A percentile compares a stretch with the other conserved stretches of the same genome.
These are phyloP conservation scores for Chelonia mydas DNA, from an alignment of 2,797 vertebrate genomes.

Conservation along the genomic window DNA sequence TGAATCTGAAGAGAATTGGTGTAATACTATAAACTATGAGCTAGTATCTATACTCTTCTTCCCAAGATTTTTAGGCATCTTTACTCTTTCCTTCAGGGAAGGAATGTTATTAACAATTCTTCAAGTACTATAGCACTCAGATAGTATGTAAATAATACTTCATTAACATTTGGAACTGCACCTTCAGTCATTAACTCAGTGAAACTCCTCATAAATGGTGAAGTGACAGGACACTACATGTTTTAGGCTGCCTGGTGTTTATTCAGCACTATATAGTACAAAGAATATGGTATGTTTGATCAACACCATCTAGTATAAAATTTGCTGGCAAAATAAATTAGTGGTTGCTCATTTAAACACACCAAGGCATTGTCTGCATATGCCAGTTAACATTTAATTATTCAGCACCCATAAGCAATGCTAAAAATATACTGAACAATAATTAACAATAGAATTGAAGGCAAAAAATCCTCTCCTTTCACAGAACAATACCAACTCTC, in stretches of 20 bases:
- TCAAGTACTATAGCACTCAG: neutral
- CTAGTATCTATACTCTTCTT: neutral
- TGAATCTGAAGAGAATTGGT: neutral
- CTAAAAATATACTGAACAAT: neutral
- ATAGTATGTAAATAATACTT: conserved; percentile 18
- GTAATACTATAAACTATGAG: conserved; percentile 7
- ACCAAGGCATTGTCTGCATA: conserved; percentile 15
- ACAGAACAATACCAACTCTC: neutral
- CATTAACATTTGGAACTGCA: conserved; percentile 45
- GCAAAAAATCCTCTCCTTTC: neutral
- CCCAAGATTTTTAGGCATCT: neutral
- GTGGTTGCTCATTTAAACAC: conserved; percentile 1
- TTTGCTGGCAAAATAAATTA: neutral
- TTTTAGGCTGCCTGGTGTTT: conserved; percentile 22
- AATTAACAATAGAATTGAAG: neutral
- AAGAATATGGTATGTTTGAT: neutral
- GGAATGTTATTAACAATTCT: neutral
- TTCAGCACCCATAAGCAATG: conserved; percentile 3
- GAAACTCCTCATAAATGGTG: conserved; percentile 44
- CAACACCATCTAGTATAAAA: neutral
- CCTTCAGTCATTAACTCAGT: conserved; percentile 28
- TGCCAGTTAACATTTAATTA: neutral
- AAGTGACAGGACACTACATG: conserved; percentile 46
- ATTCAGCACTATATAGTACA: neutral
- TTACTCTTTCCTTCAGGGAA: neutral